Percentiles rank a stretch among this genome's conserved stretches.
Conservation (phyloP, 2,113 vertebrate genomes). For the Rattus rattus region DNA sequence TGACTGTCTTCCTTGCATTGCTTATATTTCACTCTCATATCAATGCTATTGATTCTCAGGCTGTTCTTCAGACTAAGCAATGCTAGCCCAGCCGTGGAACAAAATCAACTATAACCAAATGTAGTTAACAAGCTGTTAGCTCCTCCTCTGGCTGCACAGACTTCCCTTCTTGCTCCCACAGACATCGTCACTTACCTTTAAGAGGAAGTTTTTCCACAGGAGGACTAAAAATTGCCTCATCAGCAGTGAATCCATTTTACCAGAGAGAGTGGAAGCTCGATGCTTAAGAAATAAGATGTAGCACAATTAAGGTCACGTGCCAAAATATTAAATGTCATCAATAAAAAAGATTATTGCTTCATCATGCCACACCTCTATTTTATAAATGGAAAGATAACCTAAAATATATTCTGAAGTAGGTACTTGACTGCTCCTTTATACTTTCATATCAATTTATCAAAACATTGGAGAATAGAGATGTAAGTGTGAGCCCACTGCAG, state of each 20-base stretch:
- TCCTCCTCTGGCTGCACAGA: background rate
- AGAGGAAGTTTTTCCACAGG: conserved; percentile 95
- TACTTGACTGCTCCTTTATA: background rate
- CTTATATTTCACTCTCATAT: background rate
- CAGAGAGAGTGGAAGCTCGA: background rate
- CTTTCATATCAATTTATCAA: background rate
- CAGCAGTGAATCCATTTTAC: conserved; percentile 17
- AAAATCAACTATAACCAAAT: background rate
- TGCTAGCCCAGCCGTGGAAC: background rate
- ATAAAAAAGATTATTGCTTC: background rate
- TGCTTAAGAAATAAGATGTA: background rate
- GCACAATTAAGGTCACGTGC: background rate
- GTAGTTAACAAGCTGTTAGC: background rate
- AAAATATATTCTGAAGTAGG: background rate
- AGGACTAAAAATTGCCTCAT: conserved; percentile 92
- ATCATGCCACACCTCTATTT: background rate
- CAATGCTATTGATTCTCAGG: background rate
- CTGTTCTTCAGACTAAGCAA: background rate
- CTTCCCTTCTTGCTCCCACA: background rate
- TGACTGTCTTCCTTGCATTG: background rate
- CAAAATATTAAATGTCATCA: background rate
- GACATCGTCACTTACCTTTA: conserved; percentile 88
- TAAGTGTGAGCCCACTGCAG: background rate
- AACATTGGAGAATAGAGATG: background rate
- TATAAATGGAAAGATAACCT: background rate